Conservation (phyloP, 2,797 vertebrate genomes). For the Bufotes viridis region DNA sequence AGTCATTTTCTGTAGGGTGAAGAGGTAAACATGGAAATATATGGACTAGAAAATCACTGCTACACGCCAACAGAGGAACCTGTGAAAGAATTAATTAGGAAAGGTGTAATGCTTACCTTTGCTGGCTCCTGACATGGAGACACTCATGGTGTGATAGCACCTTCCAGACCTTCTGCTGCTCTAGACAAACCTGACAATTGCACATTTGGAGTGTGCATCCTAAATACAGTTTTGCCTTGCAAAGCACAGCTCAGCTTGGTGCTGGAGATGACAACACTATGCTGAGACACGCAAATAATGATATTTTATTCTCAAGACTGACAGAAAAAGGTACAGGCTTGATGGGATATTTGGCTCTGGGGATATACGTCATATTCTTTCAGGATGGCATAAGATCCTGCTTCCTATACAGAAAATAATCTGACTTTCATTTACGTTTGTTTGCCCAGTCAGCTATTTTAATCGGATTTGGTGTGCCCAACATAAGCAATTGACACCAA, state of each 20-base stretch:
- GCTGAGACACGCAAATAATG: constrained; percentile 7
- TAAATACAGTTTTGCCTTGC: constrained; percentile 10
- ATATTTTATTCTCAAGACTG: background rate
- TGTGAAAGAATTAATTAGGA: constrained; percentile 47
- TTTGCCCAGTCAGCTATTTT: constrained; percentile 20
- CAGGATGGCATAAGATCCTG: background rate
- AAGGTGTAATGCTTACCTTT: constrained; percentile 34
- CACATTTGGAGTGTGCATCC: constrained; percentile 27
- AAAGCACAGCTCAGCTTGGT: constrained; percentile 19
- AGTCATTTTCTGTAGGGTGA: constrained; percentile 31
- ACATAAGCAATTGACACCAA: background rate
- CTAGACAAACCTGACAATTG: constrained; percentile 15
- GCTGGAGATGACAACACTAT: constrained; percentile 22
- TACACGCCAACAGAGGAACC: constrained; percentile 9
- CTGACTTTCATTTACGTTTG: constrained; percentile 19
- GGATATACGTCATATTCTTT: constrained; percentile 15
- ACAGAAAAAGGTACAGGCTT: background rate
- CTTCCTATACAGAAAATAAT: background rate
- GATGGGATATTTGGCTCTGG: background rate
- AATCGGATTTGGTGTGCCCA: background rate
- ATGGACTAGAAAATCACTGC: constrained; percentile 23
- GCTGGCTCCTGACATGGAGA: constrained; percentile 19
- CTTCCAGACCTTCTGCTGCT: constrained; percentile 13
- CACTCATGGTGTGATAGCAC: constrained; percentile 27
- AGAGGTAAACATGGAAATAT: constrained; percentile 31